Conservation (phyloP, 2,797 vertebrate genomes). For the Xenentodon cancila region DNA sequence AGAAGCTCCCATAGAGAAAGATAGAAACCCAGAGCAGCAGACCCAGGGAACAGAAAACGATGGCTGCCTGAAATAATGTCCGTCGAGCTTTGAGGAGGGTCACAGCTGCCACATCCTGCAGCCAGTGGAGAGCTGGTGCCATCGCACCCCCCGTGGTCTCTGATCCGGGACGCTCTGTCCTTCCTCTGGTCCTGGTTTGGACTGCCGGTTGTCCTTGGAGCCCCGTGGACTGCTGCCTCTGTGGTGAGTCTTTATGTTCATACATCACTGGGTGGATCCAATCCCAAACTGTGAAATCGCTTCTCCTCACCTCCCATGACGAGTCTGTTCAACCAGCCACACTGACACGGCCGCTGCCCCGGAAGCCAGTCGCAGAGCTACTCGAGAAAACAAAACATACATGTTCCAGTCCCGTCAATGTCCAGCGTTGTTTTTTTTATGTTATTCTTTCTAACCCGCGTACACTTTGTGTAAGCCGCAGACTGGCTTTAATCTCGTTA, state of each 20-base stretch:
- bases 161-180: constrained; percentile 13
- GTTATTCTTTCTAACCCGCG: too few species aligned
- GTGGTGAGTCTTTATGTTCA: constrained; percentile 36
- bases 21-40: constrained; percentile 92
- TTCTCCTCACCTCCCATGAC: constrained; percentile 41
- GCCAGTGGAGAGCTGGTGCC: constrained; percentile 84
- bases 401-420: too few species aligned
- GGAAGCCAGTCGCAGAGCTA: too few species aligned
- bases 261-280: constrained; percentile 55
- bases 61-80: constrained; percentile 86
- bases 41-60: constrained; percentile 84
- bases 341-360: too few species aligned
- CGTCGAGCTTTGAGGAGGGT: constrained; percentile 85
- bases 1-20: constrained; percentile 94
- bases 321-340: neutral
- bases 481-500: neutral
- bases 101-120: constrained; percentile 85
- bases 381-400: too few species aligned
- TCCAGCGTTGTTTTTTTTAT: too few species aligned
- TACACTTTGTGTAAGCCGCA: too few species aligned
- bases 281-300: constrained; percentile 34
- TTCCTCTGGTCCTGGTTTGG: constrained; percentile 22
- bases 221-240: constrained; percentile 35
- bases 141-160: constrained; percentile 69
- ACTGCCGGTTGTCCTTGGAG: constrained; percentile 17